These are phyloP conservation scores for Camelus bactrianus DNA, from an alignment of 2,113 vertebrate species.

Conservation along the genomic window DNA sequence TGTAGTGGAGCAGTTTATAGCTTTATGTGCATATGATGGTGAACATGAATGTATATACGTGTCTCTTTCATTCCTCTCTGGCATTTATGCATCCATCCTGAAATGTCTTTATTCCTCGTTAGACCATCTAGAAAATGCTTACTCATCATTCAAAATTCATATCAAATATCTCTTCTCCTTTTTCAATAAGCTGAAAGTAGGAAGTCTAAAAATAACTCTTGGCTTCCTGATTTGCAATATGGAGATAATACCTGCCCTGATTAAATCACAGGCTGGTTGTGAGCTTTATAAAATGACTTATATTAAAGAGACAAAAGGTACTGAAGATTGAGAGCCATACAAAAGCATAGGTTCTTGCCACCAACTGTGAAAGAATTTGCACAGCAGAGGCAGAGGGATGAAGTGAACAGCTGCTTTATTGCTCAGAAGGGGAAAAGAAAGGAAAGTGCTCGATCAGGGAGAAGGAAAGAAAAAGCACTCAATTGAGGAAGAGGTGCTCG, in stretches of 20 bases:
- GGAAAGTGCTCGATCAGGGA: too few relatives aligned
- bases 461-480: too few relatives aligned
- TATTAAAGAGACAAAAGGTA: constrained; percentile 17
- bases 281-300: constrained; percentile 35
- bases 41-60: not conserved
- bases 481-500: too few relatives aligned
- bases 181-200: constrained; percentile 54
- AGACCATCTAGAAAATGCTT: constrained; percentile 40
- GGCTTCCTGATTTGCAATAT: constrained; percentile 48
- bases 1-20: not conserved
- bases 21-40: not conserved
- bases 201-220: constrained; percentile 64
- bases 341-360: not conserved
- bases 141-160: constrained; percentile 47
- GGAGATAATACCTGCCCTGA: constrained; percentile 11
- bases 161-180: not conserved
- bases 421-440: too few relatives aligned
- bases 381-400: too few relatives aligned
- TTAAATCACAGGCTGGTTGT: constrained; percentile 45
- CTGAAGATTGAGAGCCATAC: not conserved
- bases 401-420: too few relatives aligned
- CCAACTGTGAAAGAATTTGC: too few relatives aligned
- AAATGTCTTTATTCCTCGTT: not conserved
- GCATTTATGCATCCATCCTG: not conserved
- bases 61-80: not conserved